phyloP scores from a whole-genome alignment of 1,140 invertebrate species.

The Neuroterus valhalla region DNA sequence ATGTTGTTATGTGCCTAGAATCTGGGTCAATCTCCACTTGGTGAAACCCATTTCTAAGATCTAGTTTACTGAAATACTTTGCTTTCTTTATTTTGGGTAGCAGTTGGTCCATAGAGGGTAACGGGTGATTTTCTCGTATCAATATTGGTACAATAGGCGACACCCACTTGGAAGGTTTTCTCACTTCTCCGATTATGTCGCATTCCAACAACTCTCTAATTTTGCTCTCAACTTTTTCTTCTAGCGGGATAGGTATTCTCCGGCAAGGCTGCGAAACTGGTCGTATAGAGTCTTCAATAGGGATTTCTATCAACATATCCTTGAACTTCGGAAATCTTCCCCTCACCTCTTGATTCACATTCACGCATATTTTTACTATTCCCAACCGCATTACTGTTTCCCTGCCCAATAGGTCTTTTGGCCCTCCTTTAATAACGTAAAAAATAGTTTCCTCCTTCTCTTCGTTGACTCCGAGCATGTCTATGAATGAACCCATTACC shows the following conservation, averaged over 20 bases:
- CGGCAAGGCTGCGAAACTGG: neutral
- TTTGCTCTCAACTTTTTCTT: neutral
- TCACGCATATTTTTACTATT: neutral
- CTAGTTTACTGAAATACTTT: no score
- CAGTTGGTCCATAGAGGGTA: no score
- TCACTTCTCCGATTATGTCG: conserved; percentile 9
- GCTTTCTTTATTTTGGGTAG: no score
- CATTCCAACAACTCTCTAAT: neutral
- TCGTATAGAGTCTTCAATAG: neutral
- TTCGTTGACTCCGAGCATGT: neutral
- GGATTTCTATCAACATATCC: neutral
- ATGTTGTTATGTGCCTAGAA: no score
- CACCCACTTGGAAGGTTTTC: no score
- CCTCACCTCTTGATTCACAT: neutral
- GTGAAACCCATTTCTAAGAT: no score
- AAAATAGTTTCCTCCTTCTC: neutral
- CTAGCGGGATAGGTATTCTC: neutral
- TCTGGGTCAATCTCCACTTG: no score
- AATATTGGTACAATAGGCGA: no score
- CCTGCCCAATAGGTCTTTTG: neutral
- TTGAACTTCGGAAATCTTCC: neutral
- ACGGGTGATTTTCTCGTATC: no score
- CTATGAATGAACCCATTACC: neutral
- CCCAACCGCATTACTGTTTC: neutral
- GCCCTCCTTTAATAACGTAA: neutral